Evolutionary conservation across 2,797 vertebrate species (phyloP), one percentile per base, ranked within the genome.

Genomic region (Lagocephalus sceleratus): DNA sequence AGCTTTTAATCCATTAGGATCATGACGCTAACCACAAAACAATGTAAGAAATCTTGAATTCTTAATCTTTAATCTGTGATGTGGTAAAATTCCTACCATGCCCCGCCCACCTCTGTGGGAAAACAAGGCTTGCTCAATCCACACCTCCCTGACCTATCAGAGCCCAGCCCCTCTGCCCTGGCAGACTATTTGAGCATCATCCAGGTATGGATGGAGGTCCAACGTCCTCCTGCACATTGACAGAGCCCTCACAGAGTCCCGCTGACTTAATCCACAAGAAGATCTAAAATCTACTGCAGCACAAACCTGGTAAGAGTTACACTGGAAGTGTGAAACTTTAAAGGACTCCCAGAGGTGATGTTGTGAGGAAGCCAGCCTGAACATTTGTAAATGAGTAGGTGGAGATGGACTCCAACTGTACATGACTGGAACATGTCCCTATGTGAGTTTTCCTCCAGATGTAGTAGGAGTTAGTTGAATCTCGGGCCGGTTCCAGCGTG

Each of bases 181-280:
- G 17, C 57, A 25, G 41, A 23, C 41, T 76, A 77, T 71, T 73
- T 69, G 3, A 70, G 51, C 47, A 62, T 64, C 61, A 41, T 38
- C 42, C 32, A 7, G 50, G 26, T 45, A n/a, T 23, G 23, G n/a
- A 71, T 66, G 52, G 40, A 66, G 26, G 19, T 48, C 54, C 57
- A 20, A 70, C 29, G 6, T 26, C 41, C 29, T 29, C 55, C 55
- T 23, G 35, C 20, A 21, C 40, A 22, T 35, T 54, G 9, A 47
- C 41, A 43, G 2, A 19, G 20, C 56, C 17, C 1, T 23, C n/a
- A 49, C 47, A 59, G 17, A 14, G 44, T 51, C 29, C 7, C 8
- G 29, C 11, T 38, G 20, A 39, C 42, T 53, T 20, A 6, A 29
- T 3, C 20, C 8, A 35, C 9, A 35, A 1, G 12, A 11, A 12